Percentiles rank a stretch among this genome's conserved stretches.
These are phyloP conservation scores for Furcifer pardalis DNA, from an alignment of 2,797 vertebrate genomes.

Conservation along the genomic window DNA sequence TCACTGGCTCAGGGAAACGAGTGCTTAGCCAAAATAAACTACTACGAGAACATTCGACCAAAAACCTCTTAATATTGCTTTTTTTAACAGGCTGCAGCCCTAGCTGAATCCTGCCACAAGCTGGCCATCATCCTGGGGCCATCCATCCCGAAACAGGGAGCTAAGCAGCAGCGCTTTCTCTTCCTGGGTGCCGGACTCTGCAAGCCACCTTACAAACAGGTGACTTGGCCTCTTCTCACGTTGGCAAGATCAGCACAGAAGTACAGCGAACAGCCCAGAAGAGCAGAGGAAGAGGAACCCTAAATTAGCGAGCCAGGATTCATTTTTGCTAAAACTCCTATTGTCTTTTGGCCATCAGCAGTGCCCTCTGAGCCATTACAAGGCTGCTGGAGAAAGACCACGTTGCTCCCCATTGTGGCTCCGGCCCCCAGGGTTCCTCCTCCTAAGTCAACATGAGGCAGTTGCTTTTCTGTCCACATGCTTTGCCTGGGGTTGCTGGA, in stretches of 20 bases:
- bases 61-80: slow-evolving; percentile 54
- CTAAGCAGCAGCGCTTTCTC: too few relatives aligned
- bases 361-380: slow-evolving; percentile 43
- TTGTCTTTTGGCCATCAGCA: slow-evolving; percentile 48
- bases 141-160: too few relatives aligned
- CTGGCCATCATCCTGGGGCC: slow-evolving; percentile 4
- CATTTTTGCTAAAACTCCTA: slow-evolving; percentile 60
- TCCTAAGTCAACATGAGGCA: neutral
- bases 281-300: slow-evolving; percentile 23
- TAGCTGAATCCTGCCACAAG: slow-evolving; percentile 34
- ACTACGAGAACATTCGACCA: slow-evolving; percentile 56
- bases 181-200: neutral
- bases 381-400: slow-evolving; percentile 45
- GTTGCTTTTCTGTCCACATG: neutral
- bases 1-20: slow-evolving; percentile 49
- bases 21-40: slow-evolving; percentile 53
- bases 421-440: slow-evolving; percentile 24
- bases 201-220: neutral
- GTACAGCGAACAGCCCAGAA: slow-evolving; percentile 35
- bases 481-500: neutral
- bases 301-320: slow-evolving; percentile 53
- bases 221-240: slow-evolving; percentile 20
- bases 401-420: slow-evolving; percentile 37
- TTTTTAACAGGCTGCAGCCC: slow-evolving; percentile 43
- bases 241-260: slow-evolving; percentile 37